Evolutionary conservation across 2,888 invertebrate species (phyloP), one percentile per base, ranked within the genome.

Genomic region (Copidosoma aretas): DNA sequence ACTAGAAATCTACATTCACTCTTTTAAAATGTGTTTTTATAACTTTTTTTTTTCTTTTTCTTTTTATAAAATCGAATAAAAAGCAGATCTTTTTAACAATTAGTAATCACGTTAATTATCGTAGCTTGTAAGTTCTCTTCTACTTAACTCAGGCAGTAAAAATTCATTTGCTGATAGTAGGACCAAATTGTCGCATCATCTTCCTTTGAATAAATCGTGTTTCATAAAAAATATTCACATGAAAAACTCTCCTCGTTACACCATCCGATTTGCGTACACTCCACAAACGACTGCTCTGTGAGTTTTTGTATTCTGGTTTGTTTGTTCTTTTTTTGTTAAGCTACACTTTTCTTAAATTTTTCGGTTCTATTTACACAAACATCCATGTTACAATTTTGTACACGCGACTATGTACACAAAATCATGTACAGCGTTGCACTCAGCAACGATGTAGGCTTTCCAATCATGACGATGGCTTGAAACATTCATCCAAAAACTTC

Each of bases 401-500:
- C 79, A 81, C 73, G 75, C 17, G 14, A 76, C 74, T 81, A 80
- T 81, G 79, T 81, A 81, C 81, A 81, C 68, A 75, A 46, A 70
- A 75, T 79, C 75, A 74, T 8, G 12, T 75, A 75, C 60, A 65
- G 53, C 22, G 59, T 49, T n/a, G 59, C 56, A 46, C 41, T 56
- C 43, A 58, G 22, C 54, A 59, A 65, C 41, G 22, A 39, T 62
- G 58, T 49, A 68, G 51, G 54, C 49, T 57, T 59, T 65, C 21
- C 56, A 32, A 60, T 68, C 54, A 59, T 74, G 73, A 81, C 75
- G 79, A 77, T 71, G 78, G 77, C 56, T 82, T 80, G 76, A 87
- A 88, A 78, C 89, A 89, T 74, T 87, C 87, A 74, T 87, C 85
- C 65, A 94, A 88, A 87, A 96, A 97, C 80, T 91, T 90, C 82